Evolutionary conservation across 2,888 invertebrate species (phyloP), one percentile per base, ranked within the genome.

Genomic region (Metacarcinus magister): DNA sequence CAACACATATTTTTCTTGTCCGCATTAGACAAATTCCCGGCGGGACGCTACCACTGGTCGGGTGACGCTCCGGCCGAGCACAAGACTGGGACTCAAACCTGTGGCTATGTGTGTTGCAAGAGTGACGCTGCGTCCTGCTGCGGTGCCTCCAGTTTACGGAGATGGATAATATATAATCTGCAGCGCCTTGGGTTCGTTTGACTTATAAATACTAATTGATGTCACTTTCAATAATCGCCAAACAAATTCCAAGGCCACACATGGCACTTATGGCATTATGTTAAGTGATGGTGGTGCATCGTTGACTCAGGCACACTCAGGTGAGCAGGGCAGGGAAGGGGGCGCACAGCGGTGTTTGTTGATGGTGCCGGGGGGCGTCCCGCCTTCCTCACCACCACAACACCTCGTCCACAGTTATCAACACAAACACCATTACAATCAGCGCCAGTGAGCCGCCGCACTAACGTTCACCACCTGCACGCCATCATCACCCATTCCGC

Each of bases 1-100:
- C 95, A 92, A 95, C 95, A 95, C 92, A 87, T 95, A 95, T 95
- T 95, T 95, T 95, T 95, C 95, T 92, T 95, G 91, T 92, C 92
- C 28, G 92, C 82, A 91, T 95, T 95, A 82, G 92, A 95, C 67
- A 95, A 95, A 92, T 95, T 95, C 75, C 82, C 60, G n/a, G 94
- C 16, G 54, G 89, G 44, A 87, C 28, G 89, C 44, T 32, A 19
- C 54, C 89, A 60, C 54, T 32, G 90, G 54, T 39, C 39, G 39
- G 82, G 54, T 60, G 82, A 92, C 94, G 89, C n/a, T 8, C 44
- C 87, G 94, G 46, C 87, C 89, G 2, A 7, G 60, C 54, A 23
- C 32, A 43, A 43, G 90, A 32, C 28, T 32, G 54, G 48, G 54
- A 2, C 48, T 13, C 13, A n/a, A 75, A 75, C n/a, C 28, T 75